Percentiles rank a stretch among this genome's conserved stretches.
Conservation (phyloP, 2,888 invertebrate species). For the Palloptera scutellata region DNA sequence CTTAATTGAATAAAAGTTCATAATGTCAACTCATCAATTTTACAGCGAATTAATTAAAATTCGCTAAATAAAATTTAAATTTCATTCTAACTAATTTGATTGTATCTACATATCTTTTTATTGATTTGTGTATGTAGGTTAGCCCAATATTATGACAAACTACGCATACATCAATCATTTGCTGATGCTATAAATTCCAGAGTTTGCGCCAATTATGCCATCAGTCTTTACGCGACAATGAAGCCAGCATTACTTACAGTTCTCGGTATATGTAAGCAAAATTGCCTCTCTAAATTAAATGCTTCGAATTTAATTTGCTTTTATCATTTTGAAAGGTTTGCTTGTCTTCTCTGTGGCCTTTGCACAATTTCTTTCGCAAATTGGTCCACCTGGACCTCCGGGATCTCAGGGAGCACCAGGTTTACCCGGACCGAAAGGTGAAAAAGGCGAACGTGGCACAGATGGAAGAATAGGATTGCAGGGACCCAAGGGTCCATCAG, state of each 20-base stretch:
- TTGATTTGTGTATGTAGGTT: too few relatives aligned
- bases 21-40: too few relatives aligned
- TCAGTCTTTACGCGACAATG: too few relatives aligned
- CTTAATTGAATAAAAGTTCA: too few relatives aligned
- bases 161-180: too few relatives aligned
- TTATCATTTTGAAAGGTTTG: not conserved
- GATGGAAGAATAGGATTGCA: slow-evolving; percentile 30
- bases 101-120: not conserved
- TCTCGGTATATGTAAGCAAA: too few relatives aligned
- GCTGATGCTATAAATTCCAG: too few relatives aligned
- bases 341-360: not conserved
- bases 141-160: too few relatives aligned
- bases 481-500: slow-evolving; percentile 33
- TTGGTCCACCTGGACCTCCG: slow-evolving; percentile 38
- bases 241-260: too few relatives aligned
- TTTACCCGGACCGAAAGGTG: slow-evolving; percentile 31
- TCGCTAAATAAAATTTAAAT: not conserved
- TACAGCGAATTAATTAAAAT: not conserved
- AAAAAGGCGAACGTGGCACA: slow-evolving; percentile 38
- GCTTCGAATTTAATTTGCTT: not conserved
- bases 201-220: too few relatives aligned
- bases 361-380: slow-evolving; percentile 7
- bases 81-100: not conserved
- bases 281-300: too few relatives aligned
- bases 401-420: slow-evolving; percentile 36